Conservation (phyloP, 1,140 invertebrate species). For the Vollenhovia emeryi region DNA sequence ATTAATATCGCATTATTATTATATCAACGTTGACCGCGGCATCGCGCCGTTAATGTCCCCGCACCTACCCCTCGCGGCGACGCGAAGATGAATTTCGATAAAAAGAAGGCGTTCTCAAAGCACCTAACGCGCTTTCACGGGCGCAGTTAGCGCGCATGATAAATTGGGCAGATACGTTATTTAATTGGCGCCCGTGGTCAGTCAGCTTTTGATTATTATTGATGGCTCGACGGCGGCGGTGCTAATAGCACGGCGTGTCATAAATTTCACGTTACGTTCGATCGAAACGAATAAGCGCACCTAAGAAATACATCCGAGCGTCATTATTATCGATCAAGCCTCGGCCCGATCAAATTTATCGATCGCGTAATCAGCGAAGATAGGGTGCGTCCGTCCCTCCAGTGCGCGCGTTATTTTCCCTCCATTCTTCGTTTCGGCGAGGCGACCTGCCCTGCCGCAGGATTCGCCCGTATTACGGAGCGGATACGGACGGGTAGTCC, state of each 20-base stretch:
- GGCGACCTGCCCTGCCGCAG: slow-evolving; percentile 15
- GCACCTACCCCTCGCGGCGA: background rate
- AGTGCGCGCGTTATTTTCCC: slow-evolving; percentile 61
- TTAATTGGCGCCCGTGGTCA: slow-evolving; percentile 54
- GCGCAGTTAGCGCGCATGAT: slow-evolving; percentile 48
- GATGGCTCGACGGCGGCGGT: slow-evolving; percentile 6
- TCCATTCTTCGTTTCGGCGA: slow-evolving; percentile 41
- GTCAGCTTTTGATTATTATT: slow-evolving; percentile 56
- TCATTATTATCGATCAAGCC: slow-evolving; percentile 58
- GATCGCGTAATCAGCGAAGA: slow-evolving; percentile 66
- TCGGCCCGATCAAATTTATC: slow-evolving; percentile 48
- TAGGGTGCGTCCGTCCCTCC: background rate
- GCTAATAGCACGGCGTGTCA: slow-evolving; percentile 37
- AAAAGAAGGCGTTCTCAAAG: slow-evolving; percentile 48
- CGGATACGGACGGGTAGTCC: slow-evolving; percentile 17
- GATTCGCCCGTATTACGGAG: slow-evolving; percentile 30
- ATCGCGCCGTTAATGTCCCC: slow-evolving; percentile 15
- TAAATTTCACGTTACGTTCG: slow-evolving; percentile 58
- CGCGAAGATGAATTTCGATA: slow-evolving; percentile 52
- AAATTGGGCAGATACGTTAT: slow-evolving; percentile 59
- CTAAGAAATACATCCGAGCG: slow-evolving; percentile 52
- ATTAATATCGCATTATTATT: slow-evolving; percentile 37
- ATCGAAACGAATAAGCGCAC: slow-evolving; percentile 45
- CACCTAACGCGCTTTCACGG: slow-evolving; percentile 30
- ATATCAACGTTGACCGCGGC: slow-evolving; percentile 14